Base-by-base conservation (phyloP, 1,140 invertebrate species). In the Rhynchophorus ferrugineus region DNA sequence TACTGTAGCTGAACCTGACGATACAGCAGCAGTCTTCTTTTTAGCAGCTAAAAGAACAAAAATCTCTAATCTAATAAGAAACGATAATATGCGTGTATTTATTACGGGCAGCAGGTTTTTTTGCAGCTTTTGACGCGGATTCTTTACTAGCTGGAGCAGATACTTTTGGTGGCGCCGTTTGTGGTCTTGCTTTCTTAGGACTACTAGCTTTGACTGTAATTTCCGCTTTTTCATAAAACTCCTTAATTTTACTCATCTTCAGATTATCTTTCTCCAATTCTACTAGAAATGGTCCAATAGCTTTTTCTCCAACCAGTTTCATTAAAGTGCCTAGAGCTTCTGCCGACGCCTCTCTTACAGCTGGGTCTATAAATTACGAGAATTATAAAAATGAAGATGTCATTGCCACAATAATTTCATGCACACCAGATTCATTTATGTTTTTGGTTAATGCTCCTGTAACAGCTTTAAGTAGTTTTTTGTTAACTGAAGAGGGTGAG, bases 181-280 rank as follows among this genome's bases (percentile, higher is more conserved):
- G 65, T 61, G 84, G 59, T 61, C 79, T 67, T 72, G 83, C 70
- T 72, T 80, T 78, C 75, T 86, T 71, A 60, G 63, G 52, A 41
- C 75, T 75, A 0, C 75, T 62, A 9, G 85, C 68, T 71, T 89
- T 90, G 1, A 86, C 80, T 46, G 79, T 70, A 51, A 96, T 85
- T 8, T 92, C 89, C 14, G 90, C 91, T 70, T 95, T 96, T 19
- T 96, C 91, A 61, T 84, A 84, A 64, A 80, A 89, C 69, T 98
- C 95, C 71, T 95, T 93, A 13, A 98, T 93, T 77, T 98, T 98
- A 17, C 83, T 78, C 80, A 96, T 87, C 73, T 98, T 99, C 3
- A 96, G 69, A 34, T 84, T 81, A 67, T 91, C 94, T 8, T 84
- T 82, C 68, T 91, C 94, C 2, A 98, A 71, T 68, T 97, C 94